phyloP scores from a whole-genome alignment of 2,113 vertebrate genomes.

The Carassius carassius region DNA sequence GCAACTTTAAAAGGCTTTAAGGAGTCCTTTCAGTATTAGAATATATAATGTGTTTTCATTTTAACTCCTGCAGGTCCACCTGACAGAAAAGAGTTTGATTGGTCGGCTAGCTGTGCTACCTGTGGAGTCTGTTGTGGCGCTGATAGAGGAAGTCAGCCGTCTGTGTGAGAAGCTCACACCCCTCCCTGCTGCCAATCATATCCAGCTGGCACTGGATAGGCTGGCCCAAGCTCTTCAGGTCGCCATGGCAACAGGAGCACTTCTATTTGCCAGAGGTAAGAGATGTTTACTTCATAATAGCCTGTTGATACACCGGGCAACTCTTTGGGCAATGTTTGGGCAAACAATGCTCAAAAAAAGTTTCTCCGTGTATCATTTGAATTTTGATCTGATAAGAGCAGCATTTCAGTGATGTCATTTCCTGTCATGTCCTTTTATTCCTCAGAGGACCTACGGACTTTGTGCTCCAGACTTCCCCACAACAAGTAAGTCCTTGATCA shows the following conservation, averaged over 20 bases:
- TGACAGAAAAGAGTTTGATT: slow-evolving; percentile 91
- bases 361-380: neutral
- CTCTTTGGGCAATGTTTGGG: no score
- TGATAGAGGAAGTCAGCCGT: slow-evolving; percentile 85
- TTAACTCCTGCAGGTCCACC: slow-evolving; percentile 84
- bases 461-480: slow-evolving; percentile 94
- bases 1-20: neutral
- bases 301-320: no score
- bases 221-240: slow-evolving; percentile 94
- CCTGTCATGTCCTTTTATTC: slow-evolving; percentile 46
- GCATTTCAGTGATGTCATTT: neutral
- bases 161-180: slow-evolving; percentile 85
- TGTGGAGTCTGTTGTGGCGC: slow-evolving; percentile 86
- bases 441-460: slow-evolving; percentile 90
- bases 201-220: slow-evolving; percentile 89
- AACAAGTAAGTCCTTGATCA: slow-evolving; percentile 88
- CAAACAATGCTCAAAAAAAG: no score
- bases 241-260: slow-evolving; percentile 89
- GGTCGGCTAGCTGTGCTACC: slow-evolving; percentile 88
- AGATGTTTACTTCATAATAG: slow-evolving; percentile 50
- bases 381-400: neutral
- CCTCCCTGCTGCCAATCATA: slow-evolving; percentile 80
- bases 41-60: slow-evolving; percentile 64
- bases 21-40: neutral
- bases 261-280: slow-evolving; percentile 93